These are phyloP conservation scores for Calyptommatus sinebrachiatus DNA, from an alignment of 2,113 vertebrate species.

Conservation along the genomic window DNA sequence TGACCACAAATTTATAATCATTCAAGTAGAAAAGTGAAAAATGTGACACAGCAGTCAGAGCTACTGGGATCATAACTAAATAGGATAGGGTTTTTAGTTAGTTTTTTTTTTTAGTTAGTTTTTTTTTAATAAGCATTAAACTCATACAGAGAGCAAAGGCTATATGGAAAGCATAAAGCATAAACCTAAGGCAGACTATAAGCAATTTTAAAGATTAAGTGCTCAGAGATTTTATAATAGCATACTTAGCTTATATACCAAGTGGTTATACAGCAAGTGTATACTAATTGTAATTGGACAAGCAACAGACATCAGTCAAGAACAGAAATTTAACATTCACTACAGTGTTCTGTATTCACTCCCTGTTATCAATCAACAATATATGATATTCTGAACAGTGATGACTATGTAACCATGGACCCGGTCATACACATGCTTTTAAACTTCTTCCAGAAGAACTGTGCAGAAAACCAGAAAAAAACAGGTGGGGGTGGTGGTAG, in stretches of 20 bases:
- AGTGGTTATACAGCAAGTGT: neutral
- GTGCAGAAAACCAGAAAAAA: too few relatives aligned
- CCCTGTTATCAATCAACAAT: neutral
- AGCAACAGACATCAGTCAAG: neutral
- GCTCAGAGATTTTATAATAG: neutral
- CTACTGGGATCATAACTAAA: constrained; percentile 20
- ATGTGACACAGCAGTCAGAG: constrained; percentile 12
- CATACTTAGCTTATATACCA: neutral
- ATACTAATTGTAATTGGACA: neutral
- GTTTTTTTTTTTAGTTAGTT: too few relatives aligned
- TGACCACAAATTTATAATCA: constrained; percentile 29
- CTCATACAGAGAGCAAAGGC: neutral
- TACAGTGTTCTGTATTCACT: neutral
- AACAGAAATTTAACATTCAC: neutral
- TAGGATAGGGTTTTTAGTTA: neutral
- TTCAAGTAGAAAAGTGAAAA: constrained; percentile 33
- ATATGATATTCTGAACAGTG: neutral
- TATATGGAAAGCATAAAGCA: neutral
- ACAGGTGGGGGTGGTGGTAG: too few relatives aligned
- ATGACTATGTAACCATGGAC: too few relatives aligned
- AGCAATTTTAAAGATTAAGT: neutral
- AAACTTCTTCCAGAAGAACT: too few relatives aligned
- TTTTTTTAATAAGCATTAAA: neutral
- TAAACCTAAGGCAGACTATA: neutral
- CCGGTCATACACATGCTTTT: too few relatives aligned